phyloP scores from a whole-genome alignment of 2,797 vertebrate genomes.

The Sus cebifrons region DNA sequence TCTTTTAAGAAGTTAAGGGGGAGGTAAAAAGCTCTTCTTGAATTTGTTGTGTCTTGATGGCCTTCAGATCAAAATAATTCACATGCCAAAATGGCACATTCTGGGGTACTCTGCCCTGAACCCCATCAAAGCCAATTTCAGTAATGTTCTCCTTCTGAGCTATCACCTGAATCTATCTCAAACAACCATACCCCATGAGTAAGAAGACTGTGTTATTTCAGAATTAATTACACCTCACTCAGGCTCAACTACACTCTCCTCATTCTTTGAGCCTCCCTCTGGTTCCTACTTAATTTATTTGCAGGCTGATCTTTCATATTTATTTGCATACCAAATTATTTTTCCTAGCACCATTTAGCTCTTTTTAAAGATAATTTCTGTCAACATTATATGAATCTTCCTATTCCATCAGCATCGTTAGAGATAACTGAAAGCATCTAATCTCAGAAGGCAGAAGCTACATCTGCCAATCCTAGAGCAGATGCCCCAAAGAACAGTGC shows the following conservation, averaged over 20 bases:
- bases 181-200: neutral
- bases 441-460: neutral
- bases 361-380: constrained; percentile 55
- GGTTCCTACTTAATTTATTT: neutral
- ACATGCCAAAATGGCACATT: neutral
- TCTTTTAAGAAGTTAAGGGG: neutral
- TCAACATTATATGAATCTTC: constrained; percentile 14
- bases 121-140: neutral
- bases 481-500: neutral
- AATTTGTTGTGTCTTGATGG: neutral
- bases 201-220: neutral
- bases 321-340: neutral
- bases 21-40: neutral
- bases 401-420: neutral
- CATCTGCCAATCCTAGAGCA: neutral
- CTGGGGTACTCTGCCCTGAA: neutral
- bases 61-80: neutral
- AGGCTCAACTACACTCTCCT: neutral
- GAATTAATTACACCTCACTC: constrained; percentile 60
- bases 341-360: neutral
- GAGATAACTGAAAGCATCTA: neutral
- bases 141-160: constrained; percentile 4
- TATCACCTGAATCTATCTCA: constrained; percentile 30
- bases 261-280: constrained; percentile 36
- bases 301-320: constrained; percentile 22